phyloP scores from a whole-genome alignment of 2,797 vertebrate species.

The Triplophysa bombifrons region DNA sequence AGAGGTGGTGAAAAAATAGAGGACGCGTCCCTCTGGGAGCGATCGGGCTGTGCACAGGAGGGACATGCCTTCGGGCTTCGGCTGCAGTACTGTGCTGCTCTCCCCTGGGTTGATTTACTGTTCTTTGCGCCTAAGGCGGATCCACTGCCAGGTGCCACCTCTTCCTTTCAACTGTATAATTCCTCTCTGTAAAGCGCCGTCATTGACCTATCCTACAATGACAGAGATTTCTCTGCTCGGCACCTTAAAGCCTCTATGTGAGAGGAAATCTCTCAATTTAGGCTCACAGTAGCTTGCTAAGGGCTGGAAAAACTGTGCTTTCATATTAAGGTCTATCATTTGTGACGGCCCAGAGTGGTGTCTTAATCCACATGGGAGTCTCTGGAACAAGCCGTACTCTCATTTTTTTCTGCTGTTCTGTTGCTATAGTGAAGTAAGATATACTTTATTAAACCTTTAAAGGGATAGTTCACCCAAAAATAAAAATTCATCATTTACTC shows the following conservation, averaged over 20 bases:
- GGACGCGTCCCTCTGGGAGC: constrained; percentile 41
- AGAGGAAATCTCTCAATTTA: constrained; percentile 28
- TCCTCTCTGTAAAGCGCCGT: constrained; percentile 24
- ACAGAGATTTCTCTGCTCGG: constrained; percentile 44
- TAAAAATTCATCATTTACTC: no score
- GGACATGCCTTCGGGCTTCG: constrained; percentile 42
- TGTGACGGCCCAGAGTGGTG: constrained; percentile 28
- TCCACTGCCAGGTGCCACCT: constrained; percentile 41
- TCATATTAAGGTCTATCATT: constrained; percentile 33
- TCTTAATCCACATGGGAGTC: constrained; percentile 24
- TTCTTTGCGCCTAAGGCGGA: constrained; percentile 44
- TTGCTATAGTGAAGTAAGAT: constrained; percentile 33
- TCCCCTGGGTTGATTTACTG: constrained; percentile 53
- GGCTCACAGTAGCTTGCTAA: constrained; percentile 32
- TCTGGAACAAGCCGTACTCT: constrained; percentile 23
- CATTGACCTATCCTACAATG: constrained; percentile 53
- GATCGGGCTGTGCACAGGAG: constrained; percentile 23
- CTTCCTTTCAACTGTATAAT: constrained; percentile 53
- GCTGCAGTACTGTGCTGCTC: constrained; percentile 32
- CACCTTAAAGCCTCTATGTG: constrained; percentile 27
- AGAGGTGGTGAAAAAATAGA: constrained; percentile 12
- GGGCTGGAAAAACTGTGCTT: constrained; percentile 33
- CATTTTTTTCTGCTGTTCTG: background rate
- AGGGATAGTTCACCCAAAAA: background rate
- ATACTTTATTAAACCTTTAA: constrained; percentile 34